Evolutionary conservation across 2,888 invertebrate genomes (phyloP).

Genomic region (Perithous albicinctus): DNA sequence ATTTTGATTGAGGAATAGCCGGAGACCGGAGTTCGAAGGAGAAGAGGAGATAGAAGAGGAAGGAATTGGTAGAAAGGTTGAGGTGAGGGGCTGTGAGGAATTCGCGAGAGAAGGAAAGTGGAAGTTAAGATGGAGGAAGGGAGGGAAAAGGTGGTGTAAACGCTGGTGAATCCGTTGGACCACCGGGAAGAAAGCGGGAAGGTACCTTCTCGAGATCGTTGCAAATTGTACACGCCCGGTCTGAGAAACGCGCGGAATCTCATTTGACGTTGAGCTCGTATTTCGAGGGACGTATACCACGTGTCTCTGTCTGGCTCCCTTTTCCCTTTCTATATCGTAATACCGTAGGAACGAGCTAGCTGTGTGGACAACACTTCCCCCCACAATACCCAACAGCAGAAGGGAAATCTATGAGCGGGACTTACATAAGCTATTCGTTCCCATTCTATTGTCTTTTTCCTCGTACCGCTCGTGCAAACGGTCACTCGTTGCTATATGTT

Average conservation of each 20-base stretch:
- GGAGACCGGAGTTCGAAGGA: slow-evolving; percentile 14
- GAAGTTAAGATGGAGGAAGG: slow-evolving; percentile 37
- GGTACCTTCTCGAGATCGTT: slow-evolving; percentile 60
- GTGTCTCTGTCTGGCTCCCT: slow-evolving; percentile 44
- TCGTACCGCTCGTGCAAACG: slow-evolving; percentile 69
- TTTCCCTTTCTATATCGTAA: slow-evolving; percentile 20
- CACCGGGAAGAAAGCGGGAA: slow-evolving; percentile 30
- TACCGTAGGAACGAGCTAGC: slow-evolving; percentile 43
- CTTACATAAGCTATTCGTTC: slow-evolving; percentile 12
- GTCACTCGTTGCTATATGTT: slow-evolving; percentile 73
- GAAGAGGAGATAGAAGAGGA: neutral
- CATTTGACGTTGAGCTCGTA: slow-evolving; percentile 74
- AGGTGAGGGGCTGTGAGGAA: slow-evolving; percentile 30
- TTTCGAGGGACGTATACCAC: slow-evolving; percentile 68
- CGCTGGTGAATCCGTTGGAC: slow-evolving; percentile 57
- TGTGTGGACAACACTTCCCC: slow-evolving; percentile 1
- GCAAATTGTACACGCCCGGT: slow-evolving; percentile 66
- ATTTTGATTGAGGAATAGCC: slow-evolving; percentile 47
- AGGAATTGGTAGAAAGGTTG: neutral
- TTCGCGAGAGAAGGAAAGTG: slow-evolving; percentile 29
- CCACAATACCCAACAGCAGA: slow-evolving; percentile 25
- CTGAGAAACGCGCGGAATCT: slow-evolving; percentile 72
- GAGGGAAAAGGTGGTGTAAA: slow-evolving; percentile 22
- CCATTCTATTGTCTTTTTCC: slow-evolving; percentile 40
- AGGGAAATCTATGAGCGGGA: neutral